Percentiles rank a stretch among this genome's conserved stretches.
These are phyloP conservation scores for Eupithecia centaureata DNA, from an alignment of 2,888 invertebrate genomes.

Conservation along the genomic window DNA sequence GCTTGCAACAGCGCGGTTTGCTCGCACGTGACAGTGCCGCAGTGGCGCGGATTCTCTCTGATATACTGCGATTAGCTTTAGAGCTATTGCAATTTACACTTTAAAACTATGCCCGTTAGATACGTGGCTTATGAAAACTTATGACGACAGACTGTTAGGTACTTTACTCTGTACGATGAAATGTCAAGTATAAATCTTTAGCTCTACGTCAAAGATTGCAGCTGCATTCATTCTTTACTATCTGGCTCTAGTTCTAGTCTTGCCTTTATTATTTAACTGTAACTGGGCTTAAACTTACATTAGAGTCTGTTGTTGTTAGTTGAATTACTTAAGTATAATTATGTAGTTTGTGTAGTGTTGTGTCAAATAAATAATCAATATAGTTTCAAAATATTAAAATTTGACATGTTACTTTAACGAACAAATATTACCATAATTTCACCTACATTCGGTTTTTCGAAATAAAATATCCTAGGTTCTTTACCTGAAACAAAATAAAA, in stretches of 20 bases:
- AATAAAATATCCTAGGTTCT: background rate
- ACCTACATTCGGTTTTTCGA: background rate
- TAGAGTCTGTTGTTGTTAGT: background rate
- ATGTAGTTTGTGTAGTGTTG: background rate
- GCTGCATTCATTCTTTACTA: background rate
- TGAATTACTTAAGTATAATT: background rate
- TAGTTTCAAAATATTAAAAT: too few relatives aligned
- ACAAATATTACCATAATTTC: background rate
- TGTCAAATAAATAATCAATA: background rate
- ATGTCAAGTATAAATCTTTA: background rate
- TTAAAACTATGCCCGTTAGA: slow-evolving; percentile 36
- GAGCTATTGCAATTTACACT: slow-evolving; percentile 49
- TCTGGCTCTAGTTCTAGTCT: background rate
- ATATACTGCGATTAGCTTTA: slow-evolving; percentile 59
- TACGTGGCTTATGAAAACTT: slow-evolving; percentile 32
- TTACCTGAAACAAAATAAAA: slow-evolving; percentile 20
- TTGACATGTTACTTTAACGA: too few relatives aligned
- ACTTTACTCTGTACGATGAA: slow-evolving; percentile 3
- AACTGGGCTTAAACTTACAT: background rate
- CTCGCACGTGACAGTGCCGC: slow-evolving; percentile 61
- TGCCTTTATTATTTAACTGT: background rate
- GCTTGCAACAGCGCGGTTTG: slow-evolving; percentile 37
- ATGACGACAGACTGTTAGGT: slow-evolving; percentile 5
- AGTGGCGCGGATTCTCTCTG: slow-evolving; percentile 59
- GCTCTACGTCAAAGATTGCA: background rate